Percentiles rank a stretch among this genome's conserved stretches.
These are phyloP conservation scores for Lasioglossum leucozonium DNA, from an alignment of 2,888 invertebrate genomes.

Conservation along the genomic window DNA sequence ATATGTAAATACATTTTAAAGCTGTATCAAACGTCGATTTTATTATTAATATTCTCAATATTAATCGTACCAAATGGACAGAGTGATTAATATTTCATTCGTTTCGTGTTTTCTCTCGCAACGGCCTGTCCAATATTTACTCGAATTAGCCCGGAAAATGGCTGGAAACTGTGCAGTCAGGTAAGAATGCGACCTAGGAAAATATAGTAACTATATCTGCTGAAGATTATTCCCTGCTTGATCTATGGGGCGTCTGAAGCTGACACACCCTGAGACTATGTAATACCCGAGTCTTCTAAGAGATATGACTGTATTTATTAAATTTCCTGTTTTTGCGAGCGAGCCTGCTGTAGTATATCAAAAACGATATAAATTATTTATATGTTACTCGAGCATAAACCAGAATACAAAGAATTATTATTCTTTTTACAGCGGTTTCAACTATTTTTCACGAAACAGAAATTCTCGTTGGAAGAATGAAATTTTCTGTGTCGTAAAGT, in stretches of 20 bases:
- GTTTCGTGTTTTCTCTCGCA: not conserved
- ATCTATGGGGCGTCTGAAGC: conserved; percentile 40
- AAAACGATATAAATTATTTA: not conserved
- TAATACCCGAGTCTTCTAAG: conserved; percentile 22
- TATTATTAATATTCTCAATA: not conserved
- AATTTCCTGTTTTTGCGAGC: conserved; percentile 10
- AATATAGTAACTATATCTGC: conserved; percentile 15
- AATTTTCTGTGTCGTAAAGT: not conserved
- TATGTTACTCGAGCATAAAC: too few relatives aligned
- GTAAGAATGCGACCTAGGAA: conserved; percentile 25
- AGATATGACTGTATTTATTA: conserved; percentile 37
- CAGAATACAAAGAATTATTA: too few relatives aligned
- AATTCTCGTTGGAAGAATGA: not conserved
- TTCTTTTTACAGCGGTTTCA: too few relatives aligned
- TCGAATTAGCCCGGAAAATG: conserved; percentile 31
- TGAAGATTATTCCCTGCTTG: conserved; percentile 49
- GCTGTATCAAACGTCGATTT: not conserved
- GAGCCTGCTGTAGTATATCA: not conserved
- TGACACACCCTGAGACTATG: conserved; percentile 39
- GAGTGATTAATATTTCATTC: not conserved
- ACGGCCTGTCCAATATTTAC: conserved; percentile 25
- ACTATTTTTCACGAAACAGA: not conserved
- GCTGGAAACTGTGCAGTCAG: conserved; percentile 19
- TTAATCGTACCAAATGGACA: not conserved
- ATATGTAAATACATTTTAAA: not conserved